Evolutionary conservation across 2,888 invertebrate species (phyloP).

Genomic region (Netelia melanura): DNA sequence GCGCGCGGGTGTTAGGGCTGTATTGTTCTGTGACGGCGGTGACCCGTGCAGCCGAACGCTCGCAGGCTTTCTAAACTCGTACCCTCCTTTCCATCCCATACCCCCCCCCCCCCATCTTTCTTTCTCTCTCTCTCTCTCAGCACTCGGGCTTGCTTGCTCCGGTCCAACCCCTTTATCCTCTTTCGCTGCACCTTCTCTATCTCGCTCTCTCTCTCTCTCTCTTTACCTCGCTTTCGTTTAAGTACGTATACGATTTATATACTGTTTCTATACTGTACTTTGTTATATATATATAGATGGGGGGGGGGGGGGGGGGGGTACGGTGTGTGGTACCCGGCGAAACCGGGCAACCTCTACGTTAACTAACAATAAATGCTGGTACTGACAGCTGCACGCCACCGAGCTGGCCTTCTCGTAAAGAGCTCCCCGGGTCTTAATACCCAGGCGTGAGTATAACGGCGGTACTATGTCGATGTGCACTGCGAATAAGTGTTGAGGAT

Average conservation of each 20-base stretch:
- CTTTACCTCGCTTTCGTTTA: slow-evolving; percentile 50
- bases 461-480: not conserved
- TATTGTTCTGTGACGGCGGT: slow-evolving; percentile 80
- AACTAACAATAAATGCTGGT: slow-evolving; percentile 78
- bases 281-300: slow-evolving; percentile 5
- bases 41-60: slow-evolving; percentile 78
- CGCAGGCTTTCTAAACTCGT: slow-evolving; percentile 76
- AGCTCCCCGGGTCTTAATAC: slow-evolving; percentile 63
- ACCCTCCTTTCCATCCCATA: slow-evolving; percentile 62
- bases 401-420: slow-evolving; percentile 66
- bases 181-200: too few relatives aligned
- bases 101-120: slow-evolving; percentile 43
- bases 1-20: slow-evolving; percentile 71
- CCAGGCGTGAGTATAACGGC: slow-evolving; percentile 38
- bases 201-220: too few relatives aligned
- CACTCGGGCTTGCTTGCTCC: too few relatives aligned
- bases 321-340: slow-evolving; percentile 36
- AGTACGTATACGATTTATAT: slow-evolving; percentile 60
- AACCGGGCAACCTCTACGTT: slow-evolving; percentile 69
- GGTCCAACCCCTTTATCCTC: too few relatives aligned
- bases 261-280: slow-evolving; percentile 17
- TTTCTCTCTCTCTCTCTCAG: slow-evolving; percentile 49
- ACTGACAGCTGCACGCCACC: slow-evolving; percentile 76
- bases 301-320: not conserved
- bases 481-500: not conserved